phyloP scores from a whole-genome alignment of 2,888 invertebrate species.

The Catocala nupta region DNA sequence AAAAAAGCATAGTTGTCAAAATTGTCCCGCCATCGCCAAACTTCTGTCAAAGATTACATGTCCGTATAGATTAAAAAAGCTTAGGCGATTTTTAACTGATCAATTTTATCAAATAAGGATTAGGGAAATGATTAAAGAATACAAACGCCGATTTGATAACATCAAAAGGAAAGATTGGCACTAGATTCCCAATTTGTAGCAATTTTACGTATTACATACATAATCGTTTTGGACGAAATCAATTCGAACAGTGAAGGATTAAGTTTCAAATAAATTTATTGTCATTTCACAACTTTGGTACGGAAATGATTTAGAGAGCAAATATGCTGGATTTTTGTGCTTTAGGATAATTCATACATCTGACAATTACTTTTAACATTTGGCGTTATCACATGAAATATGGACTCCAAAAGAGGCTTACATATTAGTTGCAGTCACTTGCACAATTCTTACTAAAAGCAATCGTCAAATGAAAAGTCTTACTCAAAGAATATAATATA shows the following conservation, averaged over 20 bases:
- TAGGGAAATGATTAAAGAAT: conserved; percentile 39
- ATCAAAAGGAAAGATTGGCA: conserved; percentile 62
- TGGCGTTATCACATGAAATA: too few relatives aligned
- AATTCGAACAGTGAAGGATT: conserved; percentile 50
- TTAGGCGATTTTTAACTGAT: conserved; percentile 6
- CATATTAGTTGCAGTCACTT: too few relatives aligned
- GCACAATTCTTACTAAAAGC: conserved; percentile 12
- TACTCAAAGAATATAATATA: conserved; percentile 18
- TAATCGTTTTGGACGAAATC: conserved; percentile 44
- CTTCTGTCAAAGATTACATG: conserved; percentile 11
- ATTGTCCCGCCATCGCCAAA: conserved; percentile 20
- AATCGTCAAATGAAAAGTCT: conserved; percentile 32
- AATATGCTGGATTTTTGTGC: conserved; percentile 27
- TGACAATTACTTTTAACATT: conserved; percentile 20
- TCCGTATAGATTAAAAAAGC: conserved; percentile 7
- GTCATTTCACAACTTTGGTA: conserved; percentile 80
- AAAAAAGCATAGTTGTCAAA: conserved; percentile 3
- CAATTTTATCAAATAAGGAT: conserved; percentile 42
- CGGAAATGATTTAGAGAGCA: conserved; percentile 46
- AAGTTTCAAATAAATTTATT: conserved; percentile 67
- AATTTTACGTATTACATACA: conserved; percentile 51
- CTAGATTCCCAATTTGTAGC: conserved; percentile 63
- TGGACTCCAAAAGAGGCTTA: too few relatives aligned
- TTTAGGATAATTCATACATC: conserved; percentile 19
- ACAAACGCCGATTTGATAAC: conserved; percentile 43